Evolutionary conservation across 92 coral and sea anemone genomes (phyloP).

Genomic region (Plumapathes pennacea): DNA sequence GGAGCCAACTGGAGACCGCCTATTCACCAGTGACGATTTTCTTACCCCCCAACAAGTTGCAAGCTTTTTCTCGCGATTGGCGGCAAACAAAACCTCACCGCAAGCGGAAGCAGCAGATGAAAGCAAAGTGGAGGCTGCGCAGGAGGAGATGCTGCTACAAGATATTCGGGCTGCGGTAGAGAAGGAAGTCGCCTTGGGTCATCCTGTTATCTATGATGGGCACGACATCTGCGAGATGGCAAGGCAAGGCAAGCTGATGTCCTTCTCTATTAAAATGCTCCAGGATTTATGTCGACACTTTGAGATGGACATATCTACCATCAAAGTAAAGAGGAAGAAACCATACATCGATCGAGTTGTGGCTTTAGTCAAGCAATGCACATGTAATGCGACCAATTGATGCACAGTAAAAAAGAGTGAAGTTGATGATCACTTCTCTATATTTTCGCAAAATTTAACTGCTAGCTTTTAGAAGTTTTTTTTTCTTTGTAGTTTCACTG

Average conservation of each 20-base stretch:
- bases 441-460: no score
- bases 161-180: slow-evolving; percentile 20
- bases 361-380: not conserved
- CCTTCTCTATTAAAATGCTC: slow-evolving; percentile 31
- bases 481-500: no score
- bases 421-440: no score
- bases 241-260: slow-evolving; percentile 10
- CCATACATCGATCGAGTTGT: slow-evolving; percentile 1
- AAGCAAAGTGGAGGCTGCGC: slow-evolving; percentile 13
- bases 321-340: not conserved
- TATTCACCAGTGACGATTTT: slow-evolving; percentile 43
- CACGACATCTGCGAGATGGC: slow-evolving; percentile 31
- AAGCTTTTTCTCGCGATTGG: slow-evolving; percentile 49
- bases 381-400: slow-evolving; percentile 14
- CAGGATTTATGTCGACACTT: slow-evolving; percentile 20
- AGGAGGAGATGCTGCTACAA: slow-evolving; percentile 10
- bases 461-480: no score
- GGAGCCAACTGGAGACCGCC: slow-evolving; percentile 42
- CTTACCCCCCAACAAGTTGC: slow-evolving; percentile 48
- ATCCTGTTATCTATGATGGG: slow-evolving; percentile 42
- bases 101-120: slow-evolving; percentile 15
- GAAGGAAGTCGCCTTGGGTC: slow-evolving; percentile 39
- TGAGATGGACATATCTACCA: not conserved
- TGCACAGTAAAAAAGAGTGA: no score
- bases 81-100: slow-evolving; percentile 37